Evolutionary conservation across 1,140 invertebrate genomes (phyloP).

Genomic region (Globodera rostochiensis): DNA sequence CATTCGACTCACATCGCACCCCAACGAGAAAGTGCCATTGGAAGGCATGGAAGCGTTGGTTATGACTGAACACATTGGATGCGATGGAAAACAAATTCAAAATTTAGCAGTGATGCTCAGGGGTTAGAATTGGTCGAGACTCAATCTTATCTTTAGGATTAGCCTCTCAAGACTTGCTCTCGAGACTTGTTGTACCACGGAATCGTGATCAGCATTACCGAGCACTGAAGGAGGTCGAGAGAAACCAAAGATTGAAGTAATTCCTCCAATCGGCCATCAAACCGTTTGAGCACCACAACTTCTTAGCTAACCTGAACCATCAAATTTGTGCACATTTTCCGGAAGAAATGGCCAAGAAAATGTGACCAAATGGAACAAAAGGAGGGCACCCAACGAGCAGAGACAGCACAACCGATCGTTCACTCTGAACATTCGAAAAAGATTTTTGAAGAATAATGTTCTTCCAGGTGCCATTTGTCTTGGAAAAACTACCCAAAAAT

Average conservation of each 20-base stretch:
- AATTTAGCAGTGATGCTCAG: too few species aligned
- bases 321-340: constrained; percentile 22
- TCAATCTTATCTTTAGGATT: too few species aligned
- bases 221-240: too few species aligned
- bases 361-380: constrained; percentile 43
- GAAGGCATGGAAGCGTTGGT: constrained; percentile 5
- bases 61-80: not conserved
- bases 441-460: not conserved
- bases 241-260: too few species aligned
- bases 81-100: too few species aligned
- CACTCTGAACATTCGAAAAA: constrained; percentile 36
- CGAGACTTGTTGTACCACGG: too few species aligned
- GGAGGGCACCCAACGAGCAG: constrained; percentile 22
- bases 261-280: too few species aligned
- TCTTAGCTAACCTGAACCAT: constrained; percentile 16
- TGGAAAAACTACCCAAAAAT: too few species aligned
- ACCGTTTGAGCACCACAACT: not conserved
- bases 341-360: constrained; percentile 48
- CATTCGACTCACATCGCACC: constrained; percentile 28
- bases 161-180: too few species aligned
- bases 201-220: too few species aligned
- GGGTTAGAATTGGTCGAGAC: too few species aligned
- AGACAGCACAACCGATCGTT: constrained; percentile 33
- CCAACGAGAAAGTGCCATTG: constrained; percentile 36
- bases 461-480: too few species aligned